These are phyloP conservation scores for Choloepus didactylus DNA, from an alignment of 2,797 vertebrate genomes.

Conservation along the genomic window DNA sequence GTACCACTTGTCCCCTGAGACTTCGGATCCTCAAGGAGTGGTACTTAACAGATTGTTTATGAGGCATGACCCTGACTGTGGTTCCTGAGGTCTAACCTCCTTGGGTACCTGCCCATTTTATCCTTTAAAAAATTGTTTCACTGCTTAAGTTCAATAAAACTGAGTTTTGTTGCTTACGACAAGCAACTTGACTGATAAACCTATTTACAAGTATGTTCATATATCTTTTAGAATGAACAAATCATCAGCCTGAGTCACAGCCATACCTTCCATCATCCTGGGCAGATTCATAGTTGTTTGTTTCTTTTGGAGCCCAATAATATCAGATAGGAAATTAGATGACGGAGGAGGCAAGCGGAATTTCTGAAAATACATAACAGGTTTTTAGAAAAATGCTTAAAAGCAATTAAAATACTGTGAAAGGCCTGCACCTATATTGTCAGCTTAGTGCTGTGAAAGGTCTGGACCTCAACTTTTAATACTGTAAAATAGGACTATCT, in stretches of 20 bases:
- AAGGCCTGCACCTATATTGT: background rate
- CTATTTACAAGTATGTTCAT: background rate
- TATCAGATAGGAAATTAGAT: constrained; percentile 86
- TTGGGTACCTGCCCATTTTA: background rate
- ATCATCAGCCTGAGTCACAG: background rate
- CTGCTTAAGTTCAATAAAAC: background rate
- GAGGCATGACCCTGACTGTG: background rate
- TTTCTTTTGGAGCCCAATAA: constrained; percentile 84
- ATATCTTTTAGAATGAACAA: constrained; percentile 29
- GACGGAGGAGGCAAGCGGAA: constrained; percentile 89
- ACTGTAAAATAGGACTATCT: constrained; percentile 42
- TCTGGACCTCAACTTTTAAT: background rate
- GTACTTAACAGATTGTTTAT: background rate
- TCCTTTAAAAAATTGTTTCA: background rate
- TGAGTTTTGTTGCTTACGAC: constrained; percentile 16
- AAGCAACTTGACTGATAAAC: background rate
- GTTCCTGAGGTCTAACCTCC: background rate
- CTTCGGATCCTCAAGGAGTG: background rate
- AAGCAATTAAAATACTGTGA: constrained; percentile 44
- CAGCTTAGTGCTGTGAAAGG: constrained; percentile 22
- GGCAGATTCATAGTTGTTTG: constrained; percentile 49
- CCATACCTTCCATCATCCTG: constrained; percentile 81
- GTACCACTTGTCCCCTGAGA: background rate
- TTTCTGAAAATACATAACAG: constrained; percentile 88
- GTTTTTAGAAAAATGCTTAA: constrained; percentile 57